phyloP scores from a whole-genome alignment of 2,113 vertebrate species.

The Pachypanchax playfairii region DNA sequence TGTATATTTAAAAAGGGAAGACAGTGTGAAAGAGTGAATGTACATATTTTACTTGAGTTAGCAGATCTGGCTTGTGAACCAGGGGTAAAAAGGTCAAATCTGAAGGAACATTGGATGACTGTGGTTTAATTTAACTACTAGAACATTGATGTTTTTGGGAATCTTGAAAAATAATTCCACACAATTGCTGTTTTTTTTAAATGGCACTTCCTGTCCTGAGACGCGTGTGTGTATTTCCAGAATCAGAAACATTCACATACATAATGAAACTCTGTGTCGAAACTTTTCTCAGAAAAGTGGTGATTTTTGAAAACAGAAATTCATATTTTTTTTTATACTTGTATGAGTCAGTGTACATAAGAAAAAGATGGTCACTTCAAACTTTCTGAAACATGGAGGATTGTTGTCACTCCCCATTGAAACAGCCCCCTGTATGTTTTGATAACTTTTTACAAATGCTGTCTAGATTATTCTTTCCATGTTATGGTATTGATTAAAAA shows the following conservation, averaged over 20 bases:
- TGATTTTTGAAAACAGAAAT: not conserved
- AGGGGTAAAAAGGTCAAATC: not conserved
- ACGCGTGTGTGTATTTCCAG: constrained; percentile 14
- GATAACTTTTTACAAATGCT: too few species aligned
- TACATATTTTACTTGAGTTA: too few species aligned
- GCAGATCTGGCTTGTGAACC: too few species aligned
- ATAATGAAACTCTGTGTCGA: constrained; percentile 2
- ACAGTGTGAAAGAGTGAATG: too few species aligned
- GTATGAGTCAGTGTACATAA: not conserved
- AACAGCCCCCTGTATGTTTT: too few species aligned
- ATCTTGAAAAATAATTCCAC: not conserved
- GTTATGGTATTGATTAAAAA: too few species aligned
- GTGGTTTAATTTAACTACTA: not conserved
- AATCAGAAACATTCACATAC: not conserved
- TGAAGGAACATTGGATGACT: too few species aligned
- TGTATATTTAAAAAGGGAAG: too few species aligned
- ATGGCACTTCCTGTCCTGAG: not conserved
- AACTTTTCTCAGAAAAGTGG: not conserved
- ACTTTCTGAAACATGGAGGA: not conserved
- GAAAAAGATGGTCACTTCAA: not conserved
- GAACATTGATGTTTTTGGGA: not conserved
- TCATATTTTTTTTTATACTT: not conserved
- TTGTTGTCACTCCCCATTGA: not conserved
- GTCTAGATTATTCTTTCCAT: too few species aligned
- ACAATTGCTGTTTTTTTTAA: constrained; percentile 12